Percentiles rank a stretch among this genome's conserved stretches.
These are phyloP conservation scores for Paramacrobiotus metropolitanus DNA, from an alignment of 1,140 invertebrate species.

Conservation along the genomic window DNA sequence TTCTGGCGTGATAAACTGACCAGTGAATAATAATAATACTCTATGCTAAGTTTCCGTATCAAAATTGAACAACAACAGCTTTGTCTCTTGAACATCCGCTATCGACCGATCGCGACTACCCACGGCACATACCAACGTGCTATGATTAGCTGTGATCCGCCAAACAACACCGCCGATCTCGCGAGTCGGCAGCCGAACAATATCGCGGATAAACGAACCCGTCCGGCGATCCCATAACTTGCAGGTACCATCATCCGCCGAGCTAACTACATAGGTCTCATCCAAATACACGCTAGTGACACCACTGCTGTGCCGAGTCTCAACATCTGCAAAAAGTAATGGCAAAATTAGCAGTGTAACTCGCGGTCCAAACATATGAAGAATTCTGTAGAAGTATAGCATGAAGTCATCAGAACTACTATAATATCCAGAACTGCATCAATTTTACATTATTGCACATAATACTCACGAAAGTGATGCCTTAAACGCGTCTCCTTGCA, in stretches of 20 bases:
- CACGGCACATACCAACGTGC: constrained; percentile 89
- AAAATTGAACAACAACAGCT: constrained; percentile 87
- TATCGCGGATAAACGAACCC: constrained; percentile 68
- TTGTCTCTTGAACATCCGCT: constrained; percentile 70
- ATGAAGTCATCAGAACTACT: no score
- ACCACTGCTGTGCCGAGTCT: constrained; percentile 70
- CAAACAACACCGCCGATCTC: constrained; percentile 95
- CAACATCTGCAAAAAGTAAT: constrained; percentile 7
- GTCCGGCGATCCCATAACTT: constrained; percentile 95
- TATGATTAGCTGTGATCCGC: constrained; percentile 81
- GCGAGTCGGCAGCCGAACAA: constrained; percentile 75
- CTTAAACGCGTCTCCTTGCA: no score
- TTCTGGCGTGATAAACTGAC: no score
- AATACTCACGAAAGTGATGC: no score
- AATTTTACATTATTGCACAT: no score
- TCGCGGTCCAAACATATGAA: no score
- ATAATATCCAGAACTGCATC: no score
- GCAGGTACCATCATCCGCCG: constrained; percentile 93
- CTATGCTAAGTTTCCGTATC: no score
- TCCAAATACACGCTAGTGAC: constrained; percentile 95
- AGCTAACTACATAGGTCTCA: constrained; percentile 93
- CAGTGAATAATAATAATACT: no score
- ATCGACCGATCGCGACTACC: constrained; percentile 53
- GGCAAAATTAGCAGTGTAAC: background rate
- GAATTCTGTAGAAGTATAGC: no score